A percentile compares a stretch with the other conserved stretches of the same genome.
Conservation (phyloP, 2,113 vertebrate species). For the Sapajus apella region DNA sequence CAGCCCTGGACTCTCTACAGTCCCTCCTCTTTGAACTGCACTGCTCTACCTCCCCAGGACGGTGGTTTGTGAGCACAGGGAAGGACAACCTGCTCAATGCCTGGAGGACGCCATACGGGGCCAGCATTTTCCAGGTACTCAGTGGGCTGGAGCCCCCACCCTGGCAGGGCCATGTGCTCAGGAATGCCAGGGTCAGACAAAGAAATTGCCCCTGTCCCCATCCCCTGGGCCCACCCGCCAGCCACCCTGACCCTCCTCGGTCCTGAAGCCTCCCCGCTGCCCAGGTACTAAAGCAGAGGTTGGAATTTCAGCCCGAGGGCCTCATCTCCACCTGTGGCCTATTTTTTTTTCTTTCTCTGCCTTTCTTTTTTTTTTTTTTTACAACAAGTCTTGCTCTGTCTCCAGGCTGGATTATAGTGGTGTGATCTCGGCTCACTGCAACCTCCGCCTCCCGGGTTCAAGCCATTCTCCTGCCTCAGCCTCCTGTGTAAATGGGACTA, state of each 20-base stretch:
- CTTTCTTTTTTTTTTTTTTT: no score
- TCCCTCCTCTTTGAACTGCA: rapidly evolving
- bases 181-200: not conserved
- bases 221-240: not conserved
- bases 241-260: not conserved
- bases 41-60: slow-evolving; percentile 79
- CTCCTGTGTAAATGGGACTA: not conserved
- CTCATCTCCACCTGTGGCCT: no score
- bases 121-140: slow-evolving; percentile 93
- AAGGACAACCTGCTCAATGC: slow-evolving; percentile 94
- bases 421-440: not conserved
- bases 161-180: not conserved
- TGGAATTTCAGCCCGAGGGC: rapidly evolving
- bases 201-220: not conserved
- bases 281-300: not conserved
- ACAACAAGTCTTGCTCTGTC: rapidly evolving
- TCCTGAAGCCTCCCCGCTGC: rapidly evolving
- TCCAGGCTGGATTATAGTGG: not conserved
- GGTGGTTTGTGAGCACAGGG: slow-evolving; percentile 94
- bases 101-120: slow-evolving; percentile 92
- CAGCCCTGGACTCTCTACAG: not conserved
- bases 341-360: no score
- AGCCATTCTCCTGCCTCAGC: not conserved
- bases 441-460: not conserved
- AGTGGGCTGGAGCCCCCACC: not conserved